phyloP scores from a whole-genome alignment of 2,888 invertebrate genomes.

The Leptinotarsa tumamoca region DNA sequence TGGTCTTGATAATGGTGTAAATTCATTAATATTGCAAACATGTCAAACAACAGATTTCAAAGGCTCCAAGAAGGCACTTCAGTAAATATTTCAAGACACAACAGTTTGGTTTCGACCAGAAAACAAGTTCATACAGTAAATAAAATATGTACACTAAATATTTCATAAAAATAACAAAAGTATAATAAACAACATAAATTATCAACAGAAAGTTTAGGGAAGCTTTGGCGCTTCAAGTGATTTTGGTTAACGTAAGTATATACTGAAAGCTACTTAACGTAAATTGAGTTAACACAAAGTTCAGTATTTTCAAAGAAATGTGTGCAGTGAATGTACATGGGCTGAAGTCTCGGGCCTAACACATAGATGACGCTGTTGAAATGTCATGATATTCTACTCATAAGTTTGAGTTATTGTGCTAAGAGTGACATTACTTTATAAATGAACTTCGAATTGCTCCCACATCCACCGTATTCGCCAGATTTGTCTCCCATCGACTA shows the following conservation, averaged over 20 bases:
- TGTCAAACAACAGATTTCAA: not conserved
- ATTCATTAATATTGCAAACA: not conserved
- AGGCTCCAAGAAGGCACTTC: slow-evolving; percentile 23
- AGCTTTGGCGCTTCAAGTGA: not conserved
- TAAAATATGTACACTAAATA: slow-evolving; percentile 20
- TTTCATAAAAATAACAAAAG: slow-evolving; percentile 14
- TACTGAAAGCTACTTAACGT: slow-evolving; percentile 3
- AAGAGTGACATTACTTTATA: too few species aligned
- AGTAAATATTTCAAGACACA: slow-evolving; percentile 31
- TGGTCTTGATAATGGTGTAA: not conserved
- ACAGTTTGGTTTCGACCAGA: slow-evolving; percentile 31
- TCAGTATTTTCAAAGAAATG: too few species aligned
- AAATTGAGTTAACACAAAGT: not conserved
- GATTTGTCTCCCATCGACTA: too few species aligned
- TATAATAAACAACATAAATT: slow-evolving; percentile 15
- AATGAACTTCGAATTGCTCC: too few species aligned
- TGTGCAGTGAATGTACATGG: too few species aligned
- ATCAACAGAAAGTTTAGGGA: slow-evolving; percentile 13
- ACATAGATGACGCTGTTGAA: too few species aligned
- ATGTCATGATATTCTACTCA: too few species aligned
- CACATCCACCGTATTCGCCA: too few species aligned
- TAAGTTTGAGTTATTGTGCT: too few species aligned
- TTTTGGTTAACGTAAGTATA: slow-evolving; percentile 9
- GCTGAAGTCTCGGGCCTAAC: too few species aligned
- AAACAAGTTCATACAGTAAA: slow-evolving; percentile 25